Conservation (phyloP, 2,113 vertebrate genomes). For the Malaclemys terrapin region DNA sequence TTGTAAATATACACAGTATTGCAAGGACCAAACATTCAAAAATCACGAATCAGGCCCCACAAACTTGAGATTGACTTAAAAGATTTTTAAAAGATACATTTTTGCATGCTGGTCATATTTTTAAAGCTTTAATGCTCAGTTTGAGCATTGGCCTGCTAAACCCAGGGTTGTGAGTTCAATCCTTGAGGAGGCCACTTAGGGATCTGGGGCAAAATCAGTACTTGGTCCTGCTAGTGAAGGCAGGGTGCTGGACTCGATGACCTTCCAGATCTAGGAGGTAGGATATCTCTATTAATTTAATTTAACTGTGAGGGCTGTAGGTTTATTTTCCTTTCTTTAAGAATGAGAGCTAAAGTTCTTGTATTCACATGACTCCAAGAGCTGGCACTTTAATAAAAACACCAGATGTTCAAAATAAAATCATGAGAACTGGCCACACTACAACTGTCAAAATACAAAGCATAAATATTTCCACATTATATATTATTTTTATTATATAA, state of each 20-base stretch:
- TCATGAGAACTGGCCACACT: background rate
- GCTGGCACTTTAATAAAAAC: background rate
- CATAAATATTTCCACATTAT: background rate
- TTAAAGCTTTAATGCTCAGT: background rate
- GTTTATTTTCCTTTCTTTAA: background rate
- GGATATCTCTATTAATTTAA: background rate
- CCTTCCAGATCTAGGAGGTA: no score
- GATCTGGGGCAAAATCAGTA: no score
- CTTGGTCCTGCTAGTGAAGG: no score
- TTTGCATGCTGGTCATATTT: background rate
- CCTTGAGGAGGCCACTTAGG: no score
- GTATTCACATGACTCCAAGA: background rate
- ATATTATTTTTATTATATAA: slow-evolving; percentile 4
- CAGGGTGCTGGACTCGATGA: no score
- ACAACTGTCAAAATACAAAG: slow-evolving; percentile 24
- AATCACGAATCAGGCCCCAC: background rate
- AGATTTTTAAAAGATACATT: background rate
- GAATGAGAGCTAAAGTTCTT: background rate
- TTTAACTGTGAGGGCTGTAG: background rate
- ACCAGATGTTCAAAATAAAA: background rate
- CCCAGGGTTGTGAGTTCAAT: no score
- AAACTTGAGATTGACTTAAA: background rate
- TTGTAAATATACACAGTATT: background rate
- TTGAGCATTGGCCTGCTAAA: no score
- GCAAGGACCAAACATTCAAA: background rate